A percentile compares a stretch with the other conserved stretches of the same genome.
These are phyloP conservation scores for Ceratothoa steindachneri DNA, from an alignment of 2,888 invertebrate species.

Conservation along the genomic window DNA sequence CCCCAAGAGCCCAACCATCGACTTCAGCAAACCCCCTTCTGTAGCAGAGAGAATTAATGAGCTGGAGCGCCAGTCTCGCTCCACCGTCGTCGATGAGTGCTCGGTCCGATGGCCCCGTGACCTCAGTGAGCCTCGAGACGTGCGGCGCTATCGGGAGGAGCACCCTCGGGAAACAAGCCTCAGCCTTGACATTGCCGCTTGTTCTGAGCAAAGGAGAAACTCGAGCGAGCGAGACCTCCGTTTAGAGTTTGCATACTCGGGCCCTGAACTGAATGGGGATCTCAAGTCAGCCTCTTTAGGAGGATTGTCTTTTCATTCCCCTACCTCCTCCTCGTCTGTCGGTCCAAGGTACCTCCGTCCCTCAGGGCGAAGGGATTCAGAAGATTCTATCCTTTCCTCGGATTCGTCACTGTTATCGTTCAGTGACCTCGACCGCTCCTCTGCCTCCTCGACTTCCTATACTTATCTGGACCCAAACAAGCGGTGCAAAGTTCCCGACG, in stretches of 20 bases:
- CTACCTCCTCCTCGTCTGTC: background rate
- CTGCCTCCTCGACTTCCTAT: conserved; percentile 6
- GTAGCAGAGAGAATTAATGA: conserved; percentile 66
- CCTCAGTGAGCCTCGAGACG: conserved; percentile 35
- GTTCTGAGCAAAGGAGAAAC: background rate
- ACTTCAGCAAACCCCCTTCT: conserved; percentile 56
- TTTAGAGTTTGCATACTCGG: background rate
- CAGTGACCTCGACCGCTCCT: background rate
- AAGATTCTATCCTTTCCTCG: background rate
- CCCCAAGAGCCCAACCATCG: conserved; percentile 50
- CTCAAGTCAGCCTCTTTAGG: background rate
- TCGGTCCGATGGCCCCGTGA: conserved; percentile 27
- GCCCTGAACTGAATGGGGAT: background rate
- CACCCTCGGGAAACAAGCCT: conserved; percentile 13
- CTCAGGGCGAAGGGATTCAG: background rate
- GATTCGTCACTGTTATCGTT: background rate
- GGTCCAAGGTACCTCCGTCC: background rate
- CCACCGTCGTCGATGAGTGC: conserved; percentile 31
- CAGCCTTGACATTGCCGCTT: background rate
- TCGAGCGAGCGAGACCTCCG: background rate
- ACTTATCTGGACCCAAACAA: conserved; percentile 69
- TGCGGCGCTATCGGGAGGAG: conserved; percentile 12
- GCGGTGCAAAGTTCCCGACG: conserved; percentile 64
- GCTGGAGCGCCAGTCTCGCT: conserved; percentile 59
- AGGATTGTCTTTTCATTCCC: background rate